These are phyloP conservation scores for Urosaurus nigricauda DNA, from an alignment of 2,797 vertebrate species.

Conservation along the genomic window DNA sequence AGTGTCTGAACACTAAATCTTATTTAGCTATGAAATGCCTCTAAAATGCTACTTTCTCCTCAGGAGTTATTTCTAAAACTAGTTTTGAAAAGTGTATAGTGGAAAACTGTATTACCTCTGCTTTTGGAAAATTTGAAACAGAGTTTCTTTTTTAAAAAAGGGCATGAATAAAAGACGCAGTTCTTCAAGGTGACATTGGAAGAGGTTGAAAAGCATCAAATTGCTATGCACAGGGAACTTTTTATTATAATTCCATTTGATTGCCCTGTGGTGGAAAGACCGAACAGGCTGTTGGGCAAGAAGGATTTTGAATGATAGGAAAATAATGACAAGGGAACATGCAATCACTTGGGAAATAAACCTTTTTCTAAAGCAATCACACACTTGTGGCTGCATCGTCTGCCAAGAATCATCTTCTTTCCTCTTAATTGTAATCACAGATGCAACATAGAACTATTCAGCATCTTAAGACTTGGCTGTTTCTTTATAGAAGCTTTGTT, in stretches of 20 bases:
- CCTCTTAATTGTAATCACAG: constrained; percentile 3
- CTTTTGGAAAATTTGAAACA: constrained; percentile 55
- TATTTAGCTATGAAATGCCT: constrained; percentile 7
- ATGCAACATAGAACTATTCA: not conserved
- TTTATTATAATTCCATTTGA: not conserved
- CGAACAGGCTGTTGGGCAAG: constrained; percentile 25
- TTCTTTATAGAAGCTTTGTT: constrained; percentile 24
- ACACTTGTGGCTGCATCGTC: not conserved
- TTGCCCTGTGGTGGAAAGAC: constrained; percentile 3
- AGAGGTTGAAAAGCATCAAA: constrained; percentile 36
- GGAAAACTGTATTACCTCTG: constrained; percentile 32
- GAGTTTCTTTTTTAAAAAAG: no score
- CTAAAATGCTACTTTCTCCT: constrained; percentile 22
- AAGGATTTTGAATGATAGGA: constrained; percentile 35
- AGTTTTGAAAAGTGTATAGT: constrained; percentile 37
- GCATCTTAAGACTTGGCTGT: constrained; percentile 25
- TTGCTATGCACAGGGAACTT: constrained; percentile 12
- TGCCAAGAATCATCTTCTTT: not conserved
- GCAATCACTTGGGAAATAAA: constrained; percentile 43
- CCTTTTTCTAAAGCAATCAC: constrained; percentile 3
- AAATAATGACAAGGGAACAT: constrained; percentile 40
- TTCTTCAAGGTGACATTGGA: constrained; percentile 61
- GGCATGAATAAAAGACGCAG: not conserved
- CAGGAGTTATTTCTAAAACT: constrained; percentile 25
- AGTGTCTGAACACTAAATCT: not conserved